Base-by-base conservation (phyloP, 2,797 vertebrate genomes). In the Crocodylus rhombifer region DNA sequence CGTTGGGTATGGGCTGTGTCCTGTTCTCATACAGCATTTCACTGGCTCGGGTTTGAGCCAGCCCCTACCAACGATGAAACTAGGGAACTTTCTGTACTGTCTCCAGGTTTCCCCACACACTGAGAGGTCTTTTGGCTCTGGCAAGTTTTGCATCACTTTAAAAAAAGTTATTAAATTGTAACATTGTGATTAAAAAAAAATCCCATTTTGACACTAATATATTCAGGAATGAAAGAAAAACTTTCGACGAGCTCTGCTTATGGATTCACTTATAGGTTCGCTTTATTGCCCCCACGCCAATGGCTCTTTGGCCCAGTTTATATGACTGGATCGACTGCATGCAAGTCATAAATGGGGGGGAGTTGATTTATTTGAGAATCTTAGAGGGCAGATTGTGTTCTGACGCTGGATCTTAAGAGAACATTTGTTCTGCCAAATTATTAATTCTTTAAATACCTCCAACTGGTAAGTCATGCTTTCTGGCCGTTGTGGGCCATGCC, bases 401-500 rank as follows among this genome's bases (percentile, higher is more conserved):
- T 91, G 93, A 88, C 0, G 1, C 73, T 87, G 94, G 36, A 90
- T 88, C 95, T 96, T 95, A 94, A 86, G 92, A 95, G 92, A 28
- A 84, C 86, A 69, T 95, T 93, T 93, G 95, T 95, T 90, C 95
- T 96, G 96, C 96, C 96, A 97, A 96, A 95, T 87, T 92, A 94
- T 93, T 97, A 95, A 96, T 97, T 91, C 96, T 94, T 97, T 61
- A 69, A 74, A 96, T 97, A 95, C 93, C 88, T 96, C 92, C 94
- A 96, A 96, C 93, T 65, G 78, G 73, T 93, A 92, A 95, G 87
- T 92, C 86, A 82, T 87, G 76, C 65, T 86, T 93, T 92, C 86
- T 93, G 94, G 90, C 82, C 80, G 36, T 71, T 18, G 1, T 1
- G 61, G 82, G 88, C 26, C 69, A 93, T 86, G 61, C 86, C 93